Base-by-base conservation (phyloP, 2,113 vertebrate genomes). In the Rhinolophus sinicus region DNA sequence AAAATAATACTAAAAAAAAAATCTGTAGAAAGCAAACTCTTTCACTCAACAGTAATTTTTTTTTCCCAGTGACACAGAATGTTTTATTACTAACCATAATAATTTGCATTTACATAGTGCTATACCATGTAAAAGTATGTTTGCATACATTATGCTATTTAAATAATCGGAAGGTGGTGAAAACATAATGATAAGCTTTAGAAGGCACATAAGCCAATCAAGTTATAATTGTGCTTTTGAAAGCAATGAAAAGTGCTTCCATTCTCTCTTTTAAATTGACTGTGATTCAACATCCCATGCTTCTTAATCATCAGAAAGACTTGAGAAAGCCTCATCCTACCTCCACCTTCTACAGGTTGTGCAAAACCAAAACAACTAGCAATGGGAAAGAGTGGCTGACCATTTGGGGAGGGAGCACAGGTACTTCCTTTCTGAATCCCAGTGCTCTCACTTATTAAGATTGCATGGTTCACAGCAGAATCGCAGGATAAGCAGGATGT, bases 401-500 rank as follows among this genome's bases (percentile, higher is more conserved):
- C 7, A 26, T 86, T 22, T 44, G 14, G 33, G 40, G 22, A 50
- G n/a, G 38, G 16, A 14, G 12, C 26, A 78, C 2, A 5, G 16
- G 89, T 52, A 86, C 47, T 86, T 12, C 35, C 7, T 56, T 78
- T 60, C 67, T 76, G 78, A 93, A 70, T n/a, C 24, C 50, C 16
- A 80, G 22, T 21, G 3, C 38, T 83, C 54, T 87, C 77, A 72
- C 10, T 76, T 33, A 24, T 18, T 82, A 30, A n/a, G 15, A 83
- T 69, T 12, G 19, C 4, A 26, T 47, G 7, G 82, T 82, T 87
- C 21, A 44, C 0, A 0, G n/a, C 78, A 47, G 50, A 62, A 14
- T 77, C 0, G 50, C 0, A 92, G 22, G 6, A 78, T 52, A 16
- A 58, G 52, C 58, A 50, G 73, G 92, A 64, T 0, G 22, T 16